Conservation (phyloP, 2,888 invertebrate species). For the Cotesia congregata region DNA sequence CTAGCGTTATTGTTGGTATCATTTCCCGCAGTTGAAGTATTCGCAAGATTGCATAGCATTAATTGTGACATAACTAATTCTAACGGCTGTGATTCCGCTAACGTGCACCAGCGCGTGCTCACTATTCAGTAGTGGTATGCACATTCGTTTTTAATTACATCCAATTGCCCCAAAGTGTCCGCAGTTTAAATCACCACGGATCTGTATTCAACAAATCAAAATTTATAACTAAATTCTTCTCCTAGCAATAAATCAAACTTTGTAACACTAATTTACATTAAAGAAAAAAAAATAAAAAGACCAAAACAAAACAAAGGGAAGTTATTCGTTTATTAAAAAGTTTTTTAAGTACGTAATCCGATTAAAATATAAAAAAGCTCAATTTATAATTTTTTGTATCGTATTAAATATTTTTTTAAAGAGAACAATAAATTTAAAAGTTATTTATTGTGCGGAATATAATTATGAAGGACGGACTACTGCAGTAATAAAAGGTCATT, state of each 20-base stretch:
- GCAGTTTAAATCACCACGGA: not conserved
- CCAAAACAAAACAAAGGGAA: too few species aligned
- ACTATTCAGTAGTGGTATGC: constrained; percentile 40
- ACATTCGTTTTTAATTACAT: constrained; percentile 42
- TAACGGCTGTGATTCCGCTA: constrained; percentile 35
- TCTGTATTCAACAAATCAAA: not conserved
- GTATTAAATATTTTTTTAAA: not conserved
- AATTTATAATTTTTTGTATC: too few species aligned
- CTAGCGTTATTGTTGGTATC: constrained; percentile 77
- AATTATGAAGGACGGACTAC: not conserved
- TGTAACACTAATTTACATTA: not conserved
- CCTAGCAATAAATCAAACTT: too few species aligned
- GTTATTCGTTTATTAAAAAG: too few species aligned
- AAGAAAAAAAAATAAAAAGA: not conserved
- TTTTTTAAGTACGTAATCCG: too few species aligned
- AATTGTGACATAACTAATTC: constrained; percentile 77
- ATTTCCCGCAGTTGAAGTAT: constrained; percentile 67
- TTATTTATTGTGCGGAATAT: not conserved
- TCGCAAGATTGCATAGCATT: constrained; percentile 78
- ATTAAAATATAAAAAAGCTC: too few species aligned
- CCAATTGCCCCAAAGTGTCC: constrained; percentile 15
- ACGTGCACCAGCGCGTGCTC: constrained; percentile 42
- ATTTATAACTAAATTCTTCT: constrained; percentile 1
- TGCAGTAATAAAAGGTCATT: not conserved
- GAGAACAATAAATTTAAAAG: constrained; percentile 3